Conservation (phyloP, 2,888 invertebrate genomes). For the Polyploca ridens region DNA sequence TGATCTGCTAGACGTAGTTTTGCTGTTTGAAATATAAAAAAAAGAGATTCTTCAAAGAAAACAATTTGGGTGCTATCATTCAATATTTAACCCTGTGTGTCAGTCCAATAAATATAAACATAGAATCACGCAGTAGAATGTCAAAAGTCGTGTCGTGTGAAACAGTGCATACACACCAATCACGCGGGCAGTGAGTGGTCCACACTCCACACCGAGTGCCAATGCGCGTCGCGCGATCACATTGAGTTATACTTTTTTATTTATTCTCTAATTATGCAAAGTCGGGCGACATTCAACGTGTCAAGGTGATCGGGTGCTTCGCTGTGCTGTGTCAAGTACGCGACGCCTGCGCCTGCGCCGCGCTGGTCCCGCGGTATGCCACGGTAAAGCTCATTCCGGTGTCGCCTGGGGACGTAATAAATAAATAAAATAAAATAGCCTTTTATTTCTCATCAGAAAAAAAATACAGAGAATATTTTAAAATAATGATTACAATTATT, state of each 20-base stretch:
- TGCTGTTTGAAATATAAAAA: no score
- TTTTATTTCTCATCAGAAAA: no score
- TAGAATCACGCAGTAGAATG: no score
- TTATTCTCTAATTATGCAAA: slow-evolving; percentile 56
- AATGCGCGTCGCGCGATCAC: slow-evolving; percentile 23
- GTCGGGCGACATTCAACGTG: slow-evolving; percentile 63
- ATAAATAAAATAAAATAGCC: no score
- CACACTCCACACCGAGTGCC: slow-evolving; percentile 23
- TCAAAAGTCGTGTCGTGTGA: slow-evolving; percentile 25
- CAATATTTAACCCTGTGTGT: no score
- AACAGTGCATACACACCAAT: slow-evolving; percentile 36
- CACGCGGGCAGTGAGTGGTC: slow-evolving; percentile 52
- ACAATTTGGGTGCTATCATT: no score
- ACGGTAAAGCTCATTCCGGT: neutral
- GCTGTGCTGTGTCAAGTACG: slow-evolving; percentile 4
- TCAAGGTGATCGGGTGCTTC: slow-evolving; percentile 63
- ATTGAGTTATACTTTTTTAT: slow-evolving; percentile 52
- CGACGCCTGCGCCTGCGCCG: neutral
- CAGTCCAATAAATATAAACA: no score
- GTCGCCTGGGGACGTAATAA: neutral
- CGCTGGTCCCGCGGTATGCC: neutral
- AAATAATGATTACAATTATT: no score
- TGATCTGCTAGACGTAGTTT: no score
- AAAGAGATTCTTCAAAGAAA: no score
- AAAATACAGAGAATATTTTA: no score